Base-by-base conservation (phyloP, 2,888 invertebrate genomes). In the Biston stratarius region DNA sequence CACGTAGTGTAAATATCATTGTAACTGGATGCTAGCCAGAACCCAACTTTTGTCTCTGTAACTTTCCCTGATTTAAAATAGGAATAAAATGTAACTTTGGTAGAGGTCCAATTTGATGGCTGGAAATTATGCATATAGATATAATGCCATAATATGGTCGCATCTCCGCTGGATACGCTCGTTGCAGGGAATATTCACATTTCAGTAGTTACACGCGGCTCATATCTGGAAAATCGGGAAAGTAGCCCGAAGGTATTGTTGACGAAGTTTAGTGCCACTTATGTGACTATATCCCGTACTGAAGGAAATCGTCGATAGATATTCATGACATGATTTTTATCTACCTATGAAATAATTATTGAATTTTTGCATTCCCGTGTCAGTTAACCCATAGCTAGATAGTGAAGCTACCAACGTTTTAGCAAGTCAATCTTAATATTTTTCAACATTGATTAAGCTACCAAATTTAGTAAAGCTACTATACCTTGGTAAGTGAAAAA, bases 11-110 rank as follows among this genome's bases (percentile, higher is more conserved):
- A 78, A 79, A 81, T 80, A 78, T 77, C 71, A 79, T 76, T 84
- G 83, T 83, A 82, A 84, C 82, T 87, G 86, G 84, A 81, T 69
- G 67, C 61, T 51, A 70, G 85, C 85, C 85, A 86, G 78, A 72
- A 74, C 64, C 64, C 73, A 74, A 69, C 69, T 68, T 67, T 68
- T 68, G 67, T 69, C 60, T 62, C 64, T 73, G 74, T 72, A 75
- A 75, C 66, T 71, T 67, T 69, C 58, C 33, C 34, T 64, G 49
- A 70, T 66, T 60, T 71, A 65, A 75, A 75, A 77, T 72, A 68
- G 62, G 36, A 64, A 72, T 62, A 70, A 67, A 59, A 74, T 64
- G 63, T 74, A 71, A 61, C 70, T 71, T 78, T 79, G 74, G 76
- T 75, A 42, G 55, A 67, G 63, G 52, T 77, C 79, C 79, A 82